Evolutionary conservation across 53 echinoderm and acorn worm species (phyloP), one percentile per base, ranked within the genome.

Genomic region (Antedon mediterranea): DNA sequence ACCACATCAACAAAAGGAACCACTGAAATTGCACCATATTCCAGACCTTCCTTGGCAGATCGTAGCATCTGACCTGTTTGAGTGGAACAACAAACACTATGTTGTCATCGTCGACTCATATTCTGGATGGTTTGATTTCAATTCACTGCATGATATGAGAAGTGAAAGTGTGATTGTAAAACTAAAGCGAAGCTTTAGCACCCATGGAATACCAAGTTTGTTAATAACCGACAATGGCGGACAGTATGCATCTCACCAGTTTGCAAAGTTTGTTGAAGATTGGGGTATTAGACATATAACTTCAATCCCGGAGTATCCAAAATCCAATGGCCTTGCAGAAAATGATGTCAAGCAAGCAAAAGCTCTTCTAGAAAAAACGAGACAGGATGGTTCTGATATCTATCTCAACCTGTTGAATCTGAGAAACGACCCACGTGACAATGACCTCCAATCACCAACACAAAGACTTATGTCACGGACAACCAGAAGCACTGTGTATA

Each of bases 391-490:
- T 30, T 74, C 71, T 37, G 81, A 82, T 73, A 74, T 81, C 31
- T 71, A 85, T 32, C 30, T 78, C 37, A 78, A 78, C 43, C 43
- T 86, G 28, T 82, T 86, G 28, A 82, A 77, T 72, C 79, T 79
- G 82, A 73, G 82, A 7, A 86, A 82, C 31, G 80, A 78, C 30
- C 86, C 82, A 20, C 78, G 82, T 34, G 82, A 77, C 43, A 43
- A 76, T 20, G 31, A 82, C 13, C 32, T 82, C 31, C 79, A 78
- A 20, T 90, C 90, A 28, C 90, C 85, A 33, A 87, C 90, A 30
- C 90, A 90, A 72, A 78, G 85, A 33, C 37, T 84, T 0, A 78
- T 86, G 28, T 71, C 81, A 34, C 79, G 80, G 0, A 42, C 82
- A 4, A 83, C 79, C 27, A 72, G 76, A 74, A 90, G 75, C 43